Evolutionary conservation across 2,113 vertebrate species (phyloP).

Genomic region (Oplegnathus fasciatus): DNA sequence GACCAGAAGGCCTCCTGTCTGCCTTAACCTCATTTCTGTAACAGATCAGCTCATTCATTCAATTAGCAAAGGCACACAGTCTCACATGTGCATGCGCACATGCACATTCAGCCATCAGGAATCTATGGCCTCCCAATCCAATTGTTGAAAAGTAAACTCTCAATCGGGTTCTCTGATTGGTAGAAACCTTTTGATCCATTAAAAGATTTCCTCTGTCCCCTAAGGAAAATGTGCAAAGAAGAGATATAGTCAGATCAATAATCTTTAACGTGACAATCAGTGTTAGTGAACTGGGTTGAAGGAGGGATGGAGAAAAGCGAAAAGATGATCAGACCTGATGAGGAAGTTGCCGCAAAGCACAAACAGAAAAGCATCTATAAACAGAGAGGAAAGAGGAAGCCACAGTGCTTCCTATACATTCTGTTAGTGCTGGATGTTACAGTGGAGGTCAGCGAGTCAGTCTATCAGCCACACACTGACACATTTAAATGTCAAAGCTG

Average conservation of each 20-base stretch:
- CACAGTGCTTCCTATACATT: too few species aligned
- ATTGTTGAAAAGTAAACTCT: conserved; percentile 56
- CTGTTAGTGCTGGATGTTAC: conserved; percentile 1
- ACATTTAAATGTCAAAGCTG: conserved; percentile 47
- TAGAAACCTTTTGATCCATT: conserved; percentile 38
- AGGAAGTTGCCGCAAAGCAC: not conserved
- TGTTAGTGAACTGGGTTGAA: not conserved
- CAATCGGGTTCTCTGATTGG: conserved; percentile 34
- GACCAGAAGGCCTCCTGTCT: conserved; percentile 85
- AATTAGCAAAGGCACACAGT: conserved; percentile 81
- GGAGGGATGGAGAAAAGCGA: not conserved
- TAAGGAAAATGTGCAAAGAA: conserved; percentile 3
- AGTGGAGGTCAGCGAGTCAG: conserved; percentile 11
- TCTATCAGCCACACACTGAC: conserved; percentile 30
- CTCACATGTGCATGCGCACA: conserved; percentile 13
- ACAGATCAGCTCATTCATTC: conserved; percentile 89
- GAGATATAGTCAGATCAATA: conserved; percentile 50
- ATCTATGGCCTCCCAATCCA: conserved; percentile 60
- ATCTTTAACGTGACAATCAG: not conserved
- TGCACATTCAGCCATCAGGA: conserved; percentile 57
- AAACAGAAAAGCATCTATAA: not conserved
- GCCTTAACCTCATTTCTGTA: conserved; percentile 87
- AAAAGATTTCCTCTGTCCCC: conserved; percentile 21
- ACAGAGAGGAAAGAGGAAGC: not conserved
- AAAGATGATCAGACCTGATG: not conserved